phyloP scores from a whole-genome alignment of 1,140 invertebrate genomes.

The Episyrphus balteatus region DNA sequence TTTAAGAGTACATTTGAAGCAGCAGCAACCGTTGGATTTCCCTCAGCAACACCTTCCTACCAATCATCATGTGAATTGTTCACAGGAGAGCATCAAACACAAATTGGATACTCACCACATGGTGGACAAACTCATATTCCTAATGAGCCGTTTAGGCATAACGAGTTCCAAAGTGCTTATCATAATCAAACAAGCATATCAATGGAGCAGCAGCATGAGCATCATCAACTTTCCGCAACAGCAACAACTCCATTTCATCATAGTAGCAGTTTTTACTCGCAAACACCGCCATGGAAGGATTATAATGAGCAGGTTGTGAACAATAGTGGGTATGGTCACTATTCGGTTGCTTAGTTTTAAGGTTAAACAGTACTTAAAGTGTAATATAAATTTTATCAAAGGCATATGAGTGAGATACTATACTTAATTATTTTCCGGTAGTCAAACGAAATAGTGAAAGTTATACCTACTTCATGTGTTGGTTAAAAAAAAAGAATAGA shows the following conservation, averaged over 20 bases:
- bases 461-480: too few relatives aligned
- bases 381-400: too few relatives aligned
- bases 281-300: conserved; percentile 36
- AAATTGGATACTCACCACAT: neutral
- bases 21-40: conserved; percentile 34
- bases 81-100: neutral
- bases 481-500: too few relatives aligned
- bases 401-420: too few relatives aligned
- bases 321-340: neutral
- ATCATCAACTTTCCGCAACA: neutral
- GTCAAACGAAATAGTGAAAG: too few relatives aligned
- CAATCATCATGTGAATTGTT: neutral
- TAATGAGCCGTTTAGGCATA: neutral
- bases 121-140: neutral
- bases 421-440: too few relatives aligned
- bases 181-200: neutral
- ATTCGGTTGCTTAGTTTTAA: too few relatives aligned
- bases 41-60: neutral
- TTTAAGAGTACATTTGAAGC: conserved; percentile 46
- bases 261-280: conserved; percentile 32
- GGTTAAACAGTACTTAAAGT: too few relatives aligned
- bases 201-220: neutral
- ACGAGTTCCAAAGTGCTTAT: neutral
- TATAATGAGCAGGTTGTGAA: conserved; percentile 22
- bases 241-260: conserved; percentile 20